Evolutionary conservation across 2,888 invertebrate species (phyloP).

Genomic region (Antheraea yamamai): DNA sequence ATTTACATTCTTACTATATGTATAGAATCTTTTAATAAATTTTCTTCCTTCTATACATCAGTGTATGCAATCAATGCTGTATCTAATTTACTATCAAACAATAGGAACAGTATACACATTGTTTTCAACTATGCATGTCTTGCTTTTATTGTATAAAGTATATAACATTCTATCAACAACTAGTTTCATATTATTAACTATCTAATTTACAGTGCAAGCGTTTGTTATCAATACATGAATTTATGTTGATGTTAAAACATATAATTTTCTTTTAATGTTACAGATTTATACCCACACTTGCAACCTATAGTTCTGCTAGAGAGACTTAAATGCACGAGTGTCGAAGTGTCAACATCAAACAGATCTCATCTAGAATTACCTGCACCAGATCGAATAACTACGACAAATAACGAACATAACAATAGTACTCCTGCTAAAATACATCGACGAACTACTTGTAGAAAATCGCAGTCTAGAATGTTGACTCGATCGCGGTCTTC

Average conservation of each 20-base stretch:
- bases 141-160: too few relatives aligned
- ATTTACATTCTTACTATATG: too few relatives aligned
- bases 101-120: too few relatives aligned
- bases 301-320: constrained; percentile 44
- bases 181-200: too few relatives aligned
- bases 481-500: not conserved
- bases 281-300: constrained; percentile 39
- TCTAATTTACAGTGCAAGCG: not conserved
- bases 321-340: constrained; percentile 23
- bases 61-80: too few relatives aligned
- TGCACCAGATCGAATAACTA: constrained; percentile 6
- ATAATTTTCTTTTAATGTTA: constrained; percentile 19
- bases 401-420: not conserved
- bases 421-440: not conserved
- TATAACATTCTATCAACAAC: too few relatives aligned
- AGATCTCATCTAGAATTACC: too few relatives aligned
- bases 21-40: too few relatives aligned
- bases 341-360: not conserved
- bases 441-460: not conserved
- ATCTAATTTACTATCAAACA: too few relatives aligned
- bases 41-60: too few relatives aligned
- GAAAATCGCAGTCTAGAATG: not conserved
- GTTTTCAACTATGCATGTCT: too few relatives aligned
- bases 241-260: not conserved
- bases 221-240: not conserved